Base-by-base conservation (phyloP, 2,888 invertebrate species). In the Drosophila anceps region DNA sequence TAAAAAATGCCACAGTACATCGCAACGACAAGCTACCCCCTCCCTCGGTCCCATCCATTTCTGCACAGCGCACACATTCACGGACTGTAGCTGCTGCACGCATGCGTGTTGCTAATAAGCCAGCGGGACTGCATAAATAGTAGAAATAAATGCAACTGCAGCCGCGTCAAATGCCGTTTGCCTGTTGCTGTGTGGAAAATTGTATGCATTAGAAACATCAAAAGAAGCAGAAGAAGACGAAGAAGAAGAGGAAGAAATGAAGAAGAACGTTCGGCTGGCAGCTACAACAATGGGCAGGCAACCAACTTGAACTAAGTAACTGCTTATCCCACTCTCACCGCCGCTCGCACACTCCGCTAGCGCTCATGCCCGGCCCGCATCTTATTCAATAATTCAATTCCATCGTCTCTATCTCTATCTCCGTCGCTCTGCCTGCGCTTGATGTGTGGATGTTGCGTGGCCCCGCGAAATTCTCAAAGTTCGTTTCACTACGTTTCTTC, bases 101-200 rank as follows among this genome's bases (percentile, higher is more conserved):
- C 87, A 84, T 88, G 84, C 84, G 88, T 88, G 84, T 79, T 74
- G 66, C 74, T 80, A 69, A 84, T 73, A 57, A 76, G 65, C 69
- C 65, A 51, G 61, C 55, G 73, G 57, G 43, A 60, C 61, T 66
- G 43, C 41, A 57, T 35, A 35, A 24, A 48, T 61, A 51, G 61
- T 24, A 35, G 33, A 37, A 53, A 53, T 60, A 67, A 61, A 57
- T 59, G 69, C 70, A 71, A 58, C 46, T 44, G 57, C 81, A 70
- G 55, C 50, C 46, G 69, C 79, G 80, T 72, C 84, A 73, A 85
- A 82, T 81, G 75, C 62, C 62, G 62, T 63, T 72, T 72, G 76
- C 18, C 65, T 41, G 57, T 54, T 78, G 60, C 48, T 59, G 43
- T 55, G 73, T 41, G 60, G 35, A 73, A 50, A 88, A 82, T 78